Base-by-base conservation (phyloP, 1,140 invertebrate species). In the Leptopilina boulardi region DNA sequence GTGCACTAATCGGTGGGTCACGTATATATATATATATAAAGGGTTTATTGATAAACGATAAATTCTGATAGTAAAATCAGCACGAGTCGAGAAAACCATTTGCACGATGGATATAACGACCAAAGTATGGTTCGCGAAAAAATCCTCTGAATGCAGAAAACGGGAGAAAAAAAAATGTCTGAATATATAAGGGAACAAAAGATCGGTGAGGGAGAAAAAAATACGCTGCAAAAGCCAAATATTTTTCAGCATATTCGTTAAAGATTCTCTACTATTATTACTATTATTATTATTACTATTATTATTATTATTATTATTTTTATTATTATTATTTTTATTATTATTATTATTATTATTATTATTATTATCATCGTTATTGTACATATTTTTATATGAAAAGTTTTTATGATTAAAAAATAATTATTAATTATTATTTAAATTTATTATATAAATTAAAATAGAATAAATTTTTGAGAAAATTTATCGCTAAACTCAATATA, bases 21-120 rank as follows among this genome's bases (percentile, higher is more conserved):
- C 59, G 59, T 66, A 26, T 59, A 30, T n/a, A n/a, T n/a, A n/a
- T n/a, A n/a, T n/a, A n/a, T n/a, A n/a, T n/a, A n/a, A n/a, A n/a
- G n/a, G 23, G 59, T 30, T 66, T 66, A 66, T 66, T 66, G 59
- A 66, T 66, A 66, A 66, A 66, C 59, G 59, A 66, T 66, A 66
- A 66, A 66, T 66, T 66, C 59, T 51, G 26, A 66, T 66, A 26
- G 23, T 66, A 66, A 66, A 66, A 66, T 66, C 23, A 34, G 59
- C 26, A n/a, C n/a, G 23, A 30, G n/a, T n/a, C 59, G 34, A 38
- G 23, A 66, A 3, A 66, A 66, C 59, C 59, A 30, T 66, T 66
- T n/a, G n/a, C n/a, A n/a, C 59, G 11, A 66, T 66, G 21, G 59
- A 66, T 66, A 66, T 66, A 66, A 66, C 21, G 56, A 66, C 59